These are phyloP conservation scores for Geothlypis trichas DNA, from an alignment of 2,113 vertebrate species.

Conservation along the genomic window DNA sequence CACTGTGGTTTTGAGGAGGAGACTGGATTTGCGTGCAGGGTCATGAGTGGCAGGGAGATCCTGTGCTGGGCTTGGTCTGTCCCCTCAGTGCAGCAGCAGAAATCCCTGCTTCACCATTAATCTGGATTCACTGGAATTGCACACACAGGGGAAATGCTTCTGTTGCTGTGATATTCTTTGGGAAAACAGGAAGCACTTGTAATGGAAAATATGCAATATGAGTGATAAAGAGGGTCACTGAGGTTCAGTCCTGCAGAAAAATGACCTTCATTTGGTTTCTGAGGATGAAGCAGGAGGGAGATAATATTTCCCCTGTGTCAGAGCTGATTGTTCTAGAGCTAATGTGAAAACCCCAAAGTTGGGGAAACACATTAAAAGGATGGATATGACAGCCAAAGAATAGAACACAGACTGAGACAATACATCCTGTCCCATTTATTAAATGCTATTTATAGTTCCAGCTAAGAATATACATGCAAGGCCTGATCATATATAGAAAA, in stretches of 20 bases:
- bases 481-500: not conserved
- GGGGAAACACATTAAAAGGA: not conserved
- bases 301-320: not conserved
- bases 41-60: not conserved
- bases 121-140: not conserved
- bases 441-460: not conserved
- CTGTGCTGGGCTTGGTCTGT: not conserved
- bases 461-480: not conserved
- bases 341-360: not conserved
- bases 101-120: not conserved
- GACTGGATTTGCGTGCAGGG: not conserved
- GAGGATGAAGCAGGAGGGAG: not conserved
- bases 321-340: not conserved
- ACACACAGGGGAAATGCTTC: not conserved
- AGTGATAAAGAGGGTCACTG: not conserved
- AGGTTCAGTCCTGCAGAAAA: not conserved
- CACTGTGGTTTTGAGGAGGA: not conserved
- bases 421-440: not conserved
- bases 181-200: not conserved
- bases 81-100: not conserved
- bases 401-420: not conserved
- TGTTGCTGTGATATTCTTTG: not conserved
- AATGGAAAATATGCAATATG: not conserved
- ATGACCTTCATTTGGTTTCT: not conserved
- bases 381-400: not conserved